Conservation (phyloP, 2,888 invertebrate genomes). For the Macaria notata region DNA sequence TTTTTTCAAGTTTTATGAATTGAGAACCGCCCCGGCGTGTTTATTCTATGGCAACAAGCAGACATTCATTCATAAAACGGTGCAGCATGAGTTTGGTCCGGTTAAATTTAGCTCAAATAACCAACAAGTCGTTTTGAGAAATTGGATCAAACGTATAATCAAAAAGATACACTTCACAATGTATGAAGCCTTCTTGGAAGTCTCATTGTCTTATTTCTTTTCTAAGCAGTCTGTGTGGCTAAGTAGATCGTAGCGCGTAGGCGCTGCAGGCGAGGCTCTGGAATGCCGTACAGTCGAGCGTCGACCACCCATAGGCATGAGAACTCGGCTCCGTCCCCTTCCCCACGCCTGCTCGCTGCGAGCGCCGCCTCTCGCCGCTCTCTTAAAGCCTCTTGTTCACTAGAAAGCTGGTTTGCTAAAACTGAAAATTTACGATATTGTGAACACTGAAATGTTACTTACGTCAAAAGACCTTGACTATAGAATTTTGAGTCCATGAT, state of each 20-base stretch:
- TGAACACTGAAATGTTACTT: too few species aligned
- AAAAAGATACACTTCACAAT: too few species aligned
- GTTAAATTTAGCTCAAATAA: too few species aligned
- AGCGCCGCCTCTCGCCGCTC: constrained; percentile 76
- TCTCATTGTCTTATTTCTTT: constrained; percentile 19
- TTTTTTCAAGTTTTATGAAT: constrained; percentile 69
- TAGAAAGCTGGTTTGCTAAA: neutral
- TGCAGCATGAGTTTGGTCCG: neutral
- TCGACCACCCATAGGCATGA: constrained; percentile 81
- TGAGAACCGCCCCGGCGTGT: constrained; percentile 60
- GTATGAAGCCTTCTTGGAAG: neutral
- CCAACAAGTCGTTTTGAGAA: too few species aligned
- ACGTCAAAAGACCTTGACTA: too few species aligned
- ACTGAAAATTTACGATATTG: too few species aligned
- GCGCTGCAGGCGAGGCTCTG: constrained; percentile 78
- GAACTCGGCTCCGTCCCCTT: constrained; percentile 76
- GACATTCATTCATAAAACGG: constrained; percentile 57
- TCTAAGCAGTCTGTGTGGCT: constrained; percentile 38
- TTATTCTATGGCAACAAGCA: constrained; percentile 48
- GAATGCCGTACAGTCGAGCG: constrained; percentile 79
- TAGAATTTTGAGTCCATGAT: too few species aligned
- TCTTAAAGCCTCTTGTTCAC: constrained; percentile 40
- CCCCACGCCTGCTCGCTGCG: constrained; percentile 69
- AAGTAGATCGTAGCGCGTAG: constrained; percentile 66
- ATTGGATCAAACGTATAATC: too few species aligned